These are phyloP conservation scores for Clepsis dumicolana DNA, from an alignment of 2,888 invertebrate genomes.

Conservation along the genomic window DNA sequence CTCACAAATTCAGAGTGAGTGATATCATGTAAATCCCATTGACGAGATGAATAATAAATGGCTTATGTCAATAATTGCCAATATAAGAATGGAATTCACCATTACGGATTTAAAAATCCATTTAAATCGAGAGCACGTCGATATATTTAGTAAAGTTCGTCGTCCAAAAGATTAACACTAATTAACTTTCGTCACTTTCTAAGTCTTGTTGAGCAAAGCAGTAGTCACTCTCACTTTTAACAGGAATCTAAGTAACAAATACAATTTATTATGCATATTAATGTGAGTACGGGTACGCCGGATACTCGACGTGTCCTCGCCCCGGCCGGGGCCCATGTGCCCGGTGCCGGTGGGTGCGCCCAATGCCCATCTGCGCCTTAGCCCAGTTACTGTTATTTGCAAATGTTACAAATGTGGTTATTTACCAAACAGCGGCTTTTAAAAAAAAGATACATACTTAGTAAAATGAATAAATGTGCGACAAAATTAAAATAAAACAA, in stretches of 20 bases:
- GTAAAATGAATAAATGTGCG: too few species aligned
- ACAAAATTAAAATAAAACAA: neutral
- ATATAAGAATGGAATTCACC: slow-evolving; percentile 30
- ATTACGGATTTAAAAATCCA: slow-evolving; percentile 25
- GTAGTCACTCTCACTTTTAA: slow-evolving; percentile 42
- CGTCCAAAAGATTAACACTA: slow-evolving; percentile 35
- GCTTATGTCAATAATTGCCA: slow-evolving; percentile 23
- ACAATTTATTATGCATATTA: slow-evolving; percentile 54
- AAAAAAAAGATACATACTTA: neutral
- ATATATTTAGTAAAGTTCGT: slow-evolving; percentile 21
- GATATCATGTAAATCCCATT: slow-evolving; percentile 26
- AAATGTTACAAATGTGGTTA: neutral
- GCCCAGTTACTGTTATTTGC: slow-evolving; percentile 5
- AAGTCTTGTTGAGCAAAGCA: slow-evolving; percentile 26
- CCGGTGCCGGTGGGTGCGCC: too few species aligned
- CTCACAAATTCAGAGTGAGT: slow-evolving; percentile 16
- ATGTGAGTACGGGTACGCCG: slow-evolving; percentile 53
- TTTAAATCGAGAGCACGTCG: slow-evolving; percentile 17
- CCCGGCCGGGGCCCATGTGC: slow-evolving; percentile 44
- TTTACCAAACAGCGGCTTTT: neutral
- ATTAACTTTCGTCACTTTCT: slow-evolving; percentile 59
- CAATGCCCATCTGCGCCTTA: neutral
- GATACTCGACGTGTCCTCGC: slow-evolving; percentile 53
- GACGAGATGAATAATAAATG: slow-evolving; percentile 25
- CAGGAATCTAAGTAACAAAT: slow-evolving; percentile 38